Percentiles rank a stretch among this genome's conserved stretches.
These are phyloP conservation scores for Cossypha niveicapilla DNA, from an alignment of 2,797 vertebrate species.

Conservation along the genomic window DNA sequence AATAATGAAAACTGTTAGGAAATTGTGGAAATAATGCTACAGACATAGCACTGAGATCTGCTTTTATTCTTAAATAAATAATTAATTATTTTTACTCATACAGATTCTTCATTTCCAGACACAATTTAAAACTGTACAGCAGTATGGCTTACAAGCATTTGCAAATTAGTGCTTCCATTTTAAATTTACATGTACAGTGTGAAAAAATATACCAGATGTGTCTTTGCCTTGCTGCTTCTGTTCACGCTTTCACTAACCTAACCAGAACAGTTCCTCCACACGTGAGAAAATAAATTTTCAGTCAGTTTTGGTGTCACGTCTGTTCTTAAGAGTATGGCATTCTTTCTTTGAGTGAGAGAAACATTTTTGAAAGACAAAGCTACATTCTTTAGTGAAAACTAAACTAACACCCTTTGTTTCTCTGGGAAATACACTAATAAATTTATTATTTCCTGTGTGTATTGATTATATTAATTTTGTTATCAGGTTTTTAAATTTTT, in stretches of 20 bases:
- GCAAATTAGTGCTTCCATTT: neutral
- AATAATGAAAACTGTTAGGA: slow-evolving; percentile 3
- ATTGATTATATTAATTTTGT: slow-evolving; percentile 36
- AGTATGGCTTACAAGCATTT: neutral
- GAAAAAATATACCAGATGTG: neutral
- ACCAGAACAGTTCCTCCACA: neutral
- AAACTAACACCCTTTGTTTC: neutral
- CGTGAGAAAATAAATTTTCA: neutral
- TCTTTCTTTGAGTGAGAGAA: neutral
- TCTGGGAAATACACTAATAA: slow-evolving; percentile 25
- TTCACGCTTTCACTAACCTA: neutral
- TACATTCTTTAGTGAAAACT: neutral
- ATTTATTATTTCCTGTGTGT: slow-evolving; percentile 7
- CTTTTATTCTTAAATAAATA: neutral
- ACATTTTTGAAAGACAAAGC: neutral
- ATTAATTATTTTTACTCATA: neutral
- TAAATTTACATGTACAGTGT: neutral
- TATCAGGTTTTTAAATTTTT: slow-evolving; percentile 9
- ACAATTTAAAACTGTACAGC: neutral
- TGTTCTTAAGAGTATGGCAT: neutral
- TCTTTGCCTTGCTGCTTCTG: neutral
- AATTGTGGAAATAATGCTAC: neutral
- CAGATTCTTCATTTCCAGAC: neutral
- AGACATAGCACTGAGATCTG: neutral
- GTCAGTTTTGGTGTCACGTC: neutral